These are phyloP conservation scores for Oscheius sp. DNA, from an alignment of 2,888 invertebrate species.

Conservation along the genomic window DNA sequence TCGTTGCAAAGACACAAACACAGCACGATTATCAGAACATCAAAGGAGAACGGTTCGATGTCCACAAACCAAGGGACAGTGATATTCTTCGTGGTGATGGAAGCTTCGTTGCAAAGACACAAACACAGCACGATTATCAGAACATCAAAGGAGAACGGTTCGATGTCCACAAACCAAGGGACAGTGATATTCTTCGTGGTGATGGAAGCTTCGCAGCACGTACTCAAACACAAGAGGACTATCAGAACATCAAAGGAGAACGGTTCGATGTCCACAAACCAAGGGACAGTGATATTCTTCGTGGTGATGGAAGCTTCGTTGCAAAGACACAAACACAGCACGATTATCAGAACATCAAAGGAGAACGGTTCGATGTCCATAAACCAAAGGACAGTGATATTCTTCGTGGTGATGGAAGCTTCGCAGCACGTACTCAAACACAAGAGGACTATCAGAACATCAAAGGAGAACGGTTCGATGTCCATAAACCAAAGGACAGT, in stretches of 20 bases:
- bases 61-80: neutral
- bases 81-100: constrained; percentile 18
- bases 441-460: constrained; percentile 1
- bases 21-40: neutral
- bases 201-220: constrained; percentile 1
- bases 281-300: neutral
- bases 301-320: constrained; percentile 9
- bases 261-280: neutral
- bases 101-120: neutral
- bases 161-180: constrained; percentile 5
- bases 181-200: neutral
- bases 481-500: neutral
- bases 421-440: constrained; percentile 1
- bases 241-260: neutral
- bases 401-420: constrained; percentile 10
- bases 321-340: constrained; percentile 2
- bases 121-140: constrained; percentile 2
- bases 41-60: neutral
- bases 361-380: constrained; percentile 3
- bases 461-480: neutral
- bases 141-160: neutral
- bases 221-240: constrained; percentile 10
- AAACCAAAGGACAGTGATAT: constrained; percentile 11
- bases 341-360: neutral
- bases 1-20: neutral